A percentile compares a stretch with the other conserved stretches of the same genome.
These are phyloP conservation scores for Phrynocephalus forsythii DNA, from an alignment of 2,797 vertebrate species.

Conservation along the genomic window DNA sequence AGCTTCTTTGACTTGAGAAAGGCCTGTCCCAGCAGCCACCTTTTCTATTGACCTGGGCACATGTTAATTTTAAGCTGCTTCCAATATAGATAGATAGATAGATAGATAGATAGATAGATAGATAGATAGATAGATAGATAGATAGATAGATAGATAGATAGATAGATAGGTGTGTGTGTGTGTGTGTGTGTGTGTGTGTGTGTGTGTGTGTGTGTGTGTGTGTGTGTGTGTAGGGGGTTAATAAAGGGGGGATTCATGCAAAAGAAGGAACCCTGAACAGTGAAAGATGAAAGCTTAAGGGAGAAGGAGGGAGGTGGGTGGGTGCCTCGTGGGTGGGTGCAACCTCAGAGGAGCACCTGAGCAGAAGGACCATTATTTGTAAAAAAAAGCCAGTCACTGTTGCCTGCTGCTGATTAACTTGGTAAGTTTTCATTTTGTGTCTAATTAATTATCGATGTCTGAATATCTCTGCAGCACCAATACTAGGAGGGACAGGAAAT, in stretches of 20 bases:
- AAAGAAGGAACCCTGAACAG: slow-evolving; percentile 53
- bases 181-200: no score
- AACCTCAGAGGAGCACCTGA: slow-evolving; percentile 35
- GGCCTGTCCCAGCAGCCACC: slow-evolving; percentile 64
- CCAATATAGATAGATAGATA: neutral
- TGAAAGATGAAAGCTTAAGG: slow-evolving; percentile 52
- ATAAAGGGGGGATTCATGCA: slow-evolving; percentile 57
- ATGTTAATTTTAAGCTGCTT: slow-evolving; percentile 69
- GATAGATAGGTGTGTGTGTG: no score
- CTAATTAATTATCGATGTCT: slow-evolving; percentile 72
- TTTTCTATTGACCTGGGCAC: slow-evolving; percentile 75
- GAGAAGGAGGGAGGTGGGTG: neutral
- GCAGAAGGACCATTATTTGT: slow-evolving; percentile 48
- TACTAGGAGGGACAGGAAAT: neutral
- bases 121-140: no score
- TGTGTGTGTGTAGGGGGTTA: no score
- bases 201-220: no score
- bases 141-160: no score
- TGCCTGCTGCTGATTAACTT: slow-evolving; percentile 63
- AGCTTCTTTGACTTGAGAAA: slow-evolving; percentile 56
- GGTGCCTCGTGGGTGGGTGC: neutral
- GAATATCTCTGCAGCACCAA: slow-evolving; percentile 46
- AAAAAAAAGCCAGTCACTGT: slow-evolving; percentile 58
- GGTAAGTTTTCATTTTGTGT: slow-evolving; percentile 75
- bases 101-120: no score